These are phyloP conservation scores for Drosophila prosaltans DNA, from an alignment of 1,140 invertebrate genomes.

Conservation along the genomic window DNA sequence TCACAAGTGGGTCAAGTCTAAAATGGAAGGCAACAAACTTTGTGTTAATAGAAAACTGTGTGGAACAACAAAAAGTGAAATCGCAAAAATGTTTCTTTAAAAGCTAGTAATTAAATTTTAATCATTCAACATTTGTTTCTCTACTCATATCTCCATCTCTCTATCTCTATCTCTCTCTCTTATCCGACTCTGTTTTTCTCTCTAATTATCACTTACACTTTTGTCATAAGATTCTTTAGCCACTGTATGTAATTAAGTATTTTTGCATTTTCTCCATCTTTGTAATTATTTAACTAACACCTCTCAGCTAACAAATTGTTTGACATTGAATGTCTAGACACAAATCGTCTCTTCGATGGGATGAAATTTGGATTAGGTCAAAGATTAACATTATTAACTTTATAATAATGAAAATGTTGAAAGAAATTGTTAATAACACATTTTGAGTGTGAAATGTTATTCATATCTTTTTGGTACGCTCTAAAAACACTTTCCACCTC, in stretches of 20 bases:
- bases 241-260: slow-evolving; percentile 46
- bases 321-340: slow-evolving; percentile 23
- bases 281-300: slow-evolving; percentile 39
- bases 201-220: slow-evolving; percentile 73
- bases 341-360: background rate
- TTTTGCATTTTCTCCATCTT: slow-evolving; percentile 48
- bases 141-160: slow-evolving; percentile 6
- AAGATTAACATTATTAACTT: background rate
- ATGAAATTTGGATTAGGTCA: background rate
- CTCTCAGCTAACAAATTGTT: slow-evolving; percentile 38
- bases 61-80: slow-evolving; percentile 69
- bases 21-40: slow-evolving; percentile 35
- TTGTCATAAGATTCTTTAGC: slow-evolving; percentile 49
- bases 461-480: background rate
- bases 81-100: slow-evolving; percentile 57
- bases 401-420: no score
- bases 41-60: slow-evolving; percentile 35
- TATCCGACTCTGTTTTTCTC: slow-evolving; percentile 1
- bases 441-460: background rate
- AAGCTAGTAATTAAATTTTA: slow-evolving; percentile 71
- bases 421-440: background rate
- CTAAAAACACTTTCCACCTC: slow-evolving; percentile 5
- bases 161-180: slow-evolving; percentile 6
- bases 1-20: slow-evolving; percentile 69
- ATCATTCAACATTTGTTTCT: slow-evolving; percentile 46